Evolutionary conservation across 2,888 invertebrate species (phyloP), one percentile per base, ranked within the genome.

Genomic region (Apodemia duryi): DNA sequence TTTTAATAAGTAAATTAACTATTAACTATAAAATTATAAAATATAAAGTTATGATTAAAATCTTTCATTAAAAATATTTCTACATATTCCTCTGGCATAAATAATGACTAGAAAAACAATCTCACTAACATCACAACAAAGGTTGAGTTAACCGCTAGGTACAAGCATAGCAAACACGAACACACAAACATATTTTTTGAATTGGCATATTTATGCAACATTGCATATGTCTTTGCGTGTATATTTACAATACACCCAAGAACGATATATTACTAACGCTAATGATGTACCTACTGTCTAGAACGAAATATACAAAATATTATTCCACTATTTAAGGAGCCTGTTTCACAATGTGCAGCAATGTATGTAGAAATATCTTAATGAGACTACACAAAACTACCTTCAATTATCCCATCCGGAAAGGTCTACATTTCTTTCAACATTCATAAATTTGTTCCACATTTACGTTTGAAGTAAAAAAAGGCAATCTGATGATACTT

Each of bases 101-200:
- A 60, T 13, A 60, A 60, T 32, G 57, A 60, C 57, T 60, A 60
- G 57, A 60, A 35, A 13, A 60, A 60, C 6, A 60, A 60, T 60
- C 13, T 32, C 7, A 1, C 35, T 32, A 57, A 57, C 54, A 11
- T 57, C 54, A 57, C 32, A 32, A 57, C 54, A 29, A 29, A 57
- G 57, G 57, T 60, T 60, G 57, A 60, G 32, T 35, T 32, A 60
- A 60, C 57, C 32, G 6, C 32, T 32, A 54, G 29, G 54, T 54
- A 54, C 54, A 10, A 54, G 54, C 54, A 54, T 54, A 29, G n/a
- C 54, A 54, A 54, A 54, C 29, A 54, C 54, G 32, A 13, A 60
- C 57, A 60, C 11, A 32, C 54, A 13, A 32, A 60, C 32, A 51
- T 51, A 51, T 51, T 21, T 46, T 51, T 51, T 51, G 57, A 60